These are phyloP conservation scores for Rhopalosiphum padi DNA, from an alignment of 1,140 invertebrate species.

Conservation along the genomic window DNA sequence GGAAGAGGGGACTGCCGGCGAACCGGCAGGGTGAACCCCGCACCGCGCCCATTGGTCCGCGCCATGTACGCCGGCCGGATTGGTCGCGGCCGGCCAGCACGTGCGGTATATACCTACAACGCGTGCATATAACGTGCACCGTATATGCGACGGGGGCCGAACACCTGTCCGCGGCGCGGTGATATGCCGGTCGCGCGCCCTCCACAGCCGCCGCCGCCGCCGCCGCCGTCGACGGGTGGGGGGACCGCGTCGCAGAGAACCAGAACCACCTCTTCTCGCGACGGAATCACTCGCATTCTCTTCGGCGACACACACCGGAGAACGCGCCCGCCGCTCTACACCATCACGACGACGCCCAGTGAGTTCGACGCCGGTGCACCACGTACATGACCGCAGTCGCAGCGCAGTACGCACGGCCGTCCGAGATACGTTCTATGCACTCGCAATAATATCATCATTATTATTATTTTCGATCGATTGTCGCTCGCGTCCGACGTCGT, in stretches of 20 bases:
- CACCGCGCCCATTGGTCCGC: conserved; percentile 37
- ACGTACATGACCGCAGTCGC: not conserved
- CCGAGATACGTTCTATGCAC: no score
- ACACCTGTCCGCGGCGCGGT: conserved; percentile 63
- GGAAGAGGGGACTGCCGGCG: conserved; percentile 5
- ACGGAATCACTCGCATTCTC: conserved; percentile 61
- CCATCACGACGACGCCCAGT: conserved; percentile 61
- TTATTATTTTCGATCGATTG: no score
- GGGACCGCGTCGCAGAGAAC: not conserved
- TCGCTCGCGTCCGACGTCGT: no score
- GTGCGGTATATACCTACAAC: conserved; percentile 61
- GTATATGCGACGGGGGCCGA: conserved; percentile 44
- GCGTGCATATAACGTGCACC: conserved; percentile 62
- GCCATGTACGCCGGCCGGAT: conserved; percentile 60
- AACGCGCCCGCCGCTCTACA: conserved; percentile 58
- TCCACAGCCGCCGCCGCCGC: not conserved
- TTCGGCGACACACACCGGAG: conserved; percentile 61
- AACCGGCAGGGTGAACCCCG: not conserved
- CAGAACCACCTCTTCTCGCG: conserved; percentile 60
- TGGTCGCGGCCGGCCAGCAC: conserved; percentile 63
- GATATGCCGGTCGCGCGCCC: not conserved
- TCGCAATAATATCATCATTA: no score
- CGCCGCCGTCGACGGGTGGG: not conserved
- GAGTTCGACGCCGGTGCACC: conserved; percentile 63
- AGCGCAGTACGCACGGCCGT: no score